Evolutionary conservation across 2,797 vertebrate species (phyloP), one percentile per base, ranked within the genome.

Genomic region (Cynopterus sphinx): DNA sequence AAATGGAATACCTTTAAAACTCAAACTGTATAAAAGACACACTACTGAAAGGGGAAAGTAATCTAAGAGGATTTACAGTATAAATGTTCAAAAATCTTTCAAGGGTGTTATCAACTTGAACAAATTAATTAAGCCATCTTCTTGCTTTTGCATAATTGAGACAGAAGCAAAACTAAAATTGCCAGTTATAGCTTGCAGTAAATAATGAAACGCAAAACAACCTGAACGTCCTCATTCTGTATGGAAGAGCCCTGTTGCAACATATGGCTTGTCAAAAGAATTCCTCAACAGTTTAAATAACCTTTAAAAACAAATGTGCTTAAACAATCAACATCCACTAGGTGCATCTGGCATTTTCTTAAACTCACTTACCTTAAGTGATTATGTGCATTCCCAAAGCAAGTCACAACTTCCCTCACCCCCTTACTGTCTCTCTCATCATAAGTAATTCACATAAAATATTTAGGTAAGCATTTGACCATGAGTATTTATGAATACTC

Each of bases 281-380:
- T 87, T 79, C 70, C 79, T 91, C 68, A 78, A 81, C 55, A 78
- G 59, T 86, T 51, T 61, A 86, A 91, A 93, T 33, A 74, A 67
- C 39, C 70, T 55, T 93, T 39, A 61, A 39, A 93, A 94, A 51
- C 41, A 94, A 78, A 89, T 15, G 79, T 75, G 19, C 33, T 39
- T 90, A 53, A 97, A 17, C 33, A 16, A 28, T 26, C 55, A 28
- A 51, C 49, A 15, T 53, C 59, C 43, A 31, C 0, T n/a, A 28
- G 68, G 61, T 43, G 21, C 70, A 33, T 53, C 89, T 55, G 75
- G 75, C 31, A 87, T 92, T 90, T 85, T 55, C 36, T 96, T 53
- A 87, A 41, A 63, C 28, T 26, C 61, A 97, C 97, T 97, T 97
- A 98, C 97, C 97, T 97, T 51, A 41, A 71, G 49, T 71, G 82